Percentiles rank a stretch among this genome's conserved stretches.
Conservation (phyloP, 2,797 vertebrate species). For the Loris lydekkerianus region DNA sequence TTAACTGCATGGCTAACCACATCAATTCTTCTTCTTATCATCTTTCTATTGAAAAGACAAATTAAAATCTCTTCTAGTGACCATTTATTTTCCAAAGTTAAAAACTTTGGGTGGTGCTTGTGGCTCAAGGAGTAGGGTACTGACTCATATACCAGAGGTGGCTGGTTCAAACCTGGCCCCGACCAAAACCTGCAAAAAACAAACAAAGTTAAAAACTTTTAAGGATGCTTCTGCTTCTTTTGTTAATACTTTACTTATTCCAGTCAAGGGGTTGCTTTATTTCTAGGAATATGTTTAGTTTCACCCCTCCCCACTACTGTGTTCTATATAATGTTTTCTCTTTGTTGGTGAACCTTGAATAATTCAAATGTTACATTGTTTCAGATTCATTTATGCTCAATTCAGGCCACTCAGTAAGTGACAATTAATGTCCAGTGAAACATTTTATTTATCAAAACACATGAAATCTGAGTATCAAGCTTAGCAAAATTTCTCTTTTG, state of each 20-base stretch:
- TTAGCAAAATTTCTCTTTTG: neutral
- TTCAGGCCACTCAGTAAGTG: slow-evolving; percentile 13
- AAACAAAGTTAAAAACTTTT: neutral
- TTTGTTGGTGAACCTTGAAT: slow-evolving; percentile 21
- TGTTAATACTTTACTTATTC: neutral
- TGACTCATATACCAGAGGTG: no score
- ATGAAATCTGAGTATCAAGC: neutral
- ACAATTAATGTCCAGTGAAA: neutral
- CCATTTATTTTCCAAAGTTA: slow-evolving; percentile 17
- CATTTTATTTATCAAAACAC: slow-evolving; percentile 33
- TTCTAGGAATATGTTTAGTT: neutral
- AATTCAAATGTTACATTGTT: slow-evolving; percentile 5
- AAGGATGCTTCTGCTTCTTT: neutral
- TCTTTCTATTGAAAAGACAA: slow-evolving; percentile 40
- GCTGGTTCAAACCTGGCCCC: no score
- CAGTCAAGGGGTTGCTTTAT: neutral
- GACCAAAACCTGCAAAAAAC: no score
- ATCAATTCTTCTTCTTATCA: neutral
- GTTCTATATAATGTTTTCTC: neutral
- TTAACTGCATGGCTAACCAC: neutral
- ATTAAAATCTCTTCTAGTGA: neutral
- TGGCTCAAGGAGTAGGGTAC: no score
- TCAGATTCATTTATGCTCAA: slow-evolving; percentile 18
- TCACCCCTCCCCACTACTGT: neutral
- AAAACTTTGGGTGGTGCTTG: neutral